Conservation (phyloP, 1,140 invertebrate genomes). For the Drosophila arizonae region DNA sequence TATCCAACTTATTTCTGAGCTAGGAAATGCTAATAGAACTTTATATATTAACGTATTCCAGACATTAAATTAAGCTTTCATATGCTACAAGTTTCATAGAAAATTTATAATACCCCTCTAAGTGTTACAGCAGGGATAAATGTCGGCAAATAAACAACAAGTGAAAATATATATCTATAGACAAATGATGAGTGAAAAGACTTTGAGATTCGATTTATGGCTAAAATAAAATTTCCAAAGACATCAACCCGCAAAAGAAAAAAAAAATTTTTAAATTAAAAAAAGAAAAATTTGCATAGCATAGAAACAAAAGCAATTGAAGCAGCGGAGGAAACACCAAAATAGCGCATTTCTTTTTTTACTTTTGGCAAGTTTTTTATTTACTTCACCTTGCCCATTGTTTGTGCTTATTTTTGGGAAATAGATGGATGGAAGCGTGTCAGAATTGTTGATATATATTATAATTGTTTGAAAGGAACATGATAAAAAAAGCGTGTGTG, state of each 20-base stretch:
- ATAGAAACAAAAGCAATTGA: slow-evolving; percentile 61
- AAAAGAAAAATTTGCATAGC: slow-evolving; percentile 37
- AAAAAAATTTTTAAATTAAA: slow-evolving; percentile 7
- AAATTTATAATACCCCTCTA: not conserved
- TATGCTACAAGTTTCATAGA: too few species aligned
- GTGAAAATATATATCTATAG: slow-evolving; percentile 50
- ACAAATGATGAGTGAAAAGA: slow-evolving; percentile 77
- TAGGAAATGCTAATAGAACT: too few species aligned
- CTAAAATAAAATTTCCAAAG: slow-evolving; percentile 72
- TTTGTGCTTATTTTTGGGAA: slow-evolving; percentile 36
- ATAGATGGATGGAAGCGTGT: slow-evolving; percentile 69
- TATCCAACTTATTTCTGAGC: too few species aligned
- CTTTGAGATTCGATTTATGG: slow-evolving; percentile 76
- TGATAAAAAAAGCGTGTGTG: slow-evolving; percentile 39
- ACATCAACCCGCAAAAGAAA: slow-evolving; percentile 35
- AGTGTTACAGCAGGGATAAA: slow-evolving; percentile 48
- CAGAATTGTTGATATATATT: slow-evolving; percentile 70
- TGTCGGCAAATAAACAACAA: slow-evolving; percentile 68
- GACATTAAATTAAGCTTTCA: too few species aligned
- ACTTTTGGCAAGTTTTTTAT: slow-evolving; percentile 48
- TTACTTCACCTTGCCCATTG: slow-evolving; percentile 53
- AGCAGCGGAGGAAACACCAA: slow-evolving; percentile 40
- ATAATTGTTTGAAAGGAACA: slow-evolving; percentile 62
- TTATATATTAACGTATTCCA: too few species aligned
- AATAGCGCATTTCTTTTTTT: slow-evolving; percentile 65